phyloP scores from a whole-genome alignment of 2,888 invertebrate species.

The Nomada goodeniana region DNA sequence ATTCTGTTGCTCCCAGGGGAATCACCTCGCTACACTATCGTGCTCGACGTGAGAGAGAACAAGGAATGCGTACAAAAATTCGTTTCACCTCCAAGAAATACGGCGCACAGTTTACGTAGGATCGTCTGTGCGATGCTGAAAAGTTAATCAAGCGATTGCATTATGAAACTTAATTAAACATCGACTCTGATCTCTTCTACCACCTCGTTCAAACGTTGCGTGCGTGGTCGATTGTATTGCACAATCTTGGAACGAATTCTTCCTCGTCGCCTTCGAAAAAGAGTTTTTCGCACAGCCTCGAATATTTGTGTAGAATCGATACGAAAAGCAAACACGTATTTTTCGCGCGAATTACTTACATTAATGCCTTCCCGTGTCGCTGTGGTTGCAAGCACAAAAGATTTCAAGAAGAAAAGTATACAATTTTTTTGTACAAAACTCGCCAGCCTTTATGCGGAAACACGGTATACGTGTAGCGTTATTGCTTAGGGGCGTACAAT shows the following conservation, averaged over 20 bases:
- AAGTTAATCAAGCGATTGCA: constrained; percentile 1
- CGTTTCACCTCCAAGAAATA: not conserved
- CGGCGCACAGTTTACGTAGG: not conserved
- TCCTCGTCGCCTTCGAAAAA: not conserved
- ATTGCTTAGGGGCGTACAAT: not conserved
- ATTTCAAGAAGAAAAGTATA: too few relatives aligned
- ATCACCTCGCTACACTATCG: not conserved
- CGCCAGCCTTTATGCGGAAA: not conserved
- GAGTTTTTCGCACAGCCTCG: not conserved
- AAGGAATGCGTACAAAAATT: not conserved
- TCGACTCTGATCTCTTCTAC: constrained; percentile 4
- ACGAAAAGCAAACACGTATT: too few relatives aligned
- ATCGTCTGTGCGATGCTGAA: not conserved
- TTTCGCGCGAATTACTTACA: too few relatives aligned
- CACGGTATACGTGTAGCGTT: not conserved
- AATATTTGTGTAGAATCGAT: not conserved
- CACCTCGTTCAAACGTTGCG: not conserved
- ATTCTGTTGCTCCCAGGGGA: constrained; percentile 3
- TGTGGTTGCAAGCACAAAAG: too few relatives aligned
- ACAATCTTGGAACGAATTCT: not conserved
- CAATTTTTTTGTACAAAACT: too few relatives aligned
- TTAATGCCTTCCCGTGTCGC: too few relatives aligned
- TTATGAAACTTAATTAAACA: constrained; percentile 19
- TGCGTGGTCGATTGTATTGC: not conserved
- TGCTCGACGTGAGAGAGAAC: not conserved